These are phyloP conservation scores for Chromis chromis DNA, from an alignment of 2,797 vertebrate genomes.

Conservation along the genomic window DNA sequence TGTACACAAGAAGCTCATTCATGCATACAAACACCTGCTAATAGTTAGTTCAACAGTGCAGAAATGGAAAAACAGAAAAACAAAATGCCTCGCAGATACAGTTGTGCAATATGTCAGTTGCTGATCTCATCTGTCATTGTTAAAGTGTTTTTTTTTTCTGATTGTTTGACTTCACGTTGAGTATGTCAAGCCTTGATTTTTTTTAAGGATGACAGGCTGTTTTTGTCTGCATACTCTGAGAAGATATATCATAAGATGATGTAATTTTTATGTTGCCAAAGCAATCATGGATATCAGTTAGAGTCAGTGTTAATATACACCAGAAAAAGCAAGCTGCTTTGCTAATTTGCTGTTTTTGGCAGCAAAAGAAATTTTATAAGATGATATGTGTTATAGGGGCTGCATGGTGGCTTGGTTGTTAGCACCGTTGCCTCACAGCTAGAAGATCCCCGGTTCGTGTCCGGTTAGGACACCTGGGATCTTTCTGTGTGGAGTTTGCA, in stretches of 20 bases:
- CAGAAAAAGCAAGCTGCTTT: not conserved
- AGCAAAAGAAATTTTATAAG: too few species aligned
- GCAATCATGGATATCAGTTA: not conserved
- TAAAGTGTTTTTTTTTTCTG: not conserved
- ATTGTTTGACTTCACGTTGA: conserved; percentile 8
- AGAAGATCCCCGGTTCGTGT: too few species aligned
- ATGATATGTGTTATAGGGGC: too few species aligned
- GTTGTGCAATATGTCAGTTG: not conserved
- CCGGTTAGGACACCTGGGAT: too few species aligned
- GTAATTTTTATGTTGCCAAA: conserved; percentile 4
- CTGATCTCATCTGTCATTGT: conserved; percentile 3
- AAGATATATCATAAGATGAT: conserved; percentile 7
- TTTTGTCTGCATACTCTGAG: conserved; percentile 18
- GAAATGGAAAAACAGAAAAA: conserved; percentile 2
- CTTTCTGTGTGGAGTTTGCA: too few species aligned
- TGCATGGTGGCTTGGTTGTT: too few species aligned
- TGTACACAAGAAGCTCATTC: conserved; percentile 5
- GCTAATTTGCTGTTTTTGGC: not conserved
- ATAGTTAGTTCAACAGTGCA: not conserved
- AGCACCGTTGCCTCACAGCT: too few species aligned
- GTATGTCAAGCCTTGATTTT: conserved; percentile 27
- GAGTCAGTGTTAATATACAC: not conserved
- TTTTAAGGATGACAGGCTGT: conserved; percentile 14
- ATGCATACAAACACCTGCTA: conserved; percentile 12
- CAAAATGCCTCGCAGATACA: not conserved